These are phyloP conservation scores for Semibalanus balanoides DNA, from an alignment of 1,140 invertebrate species.

Conservation along the genomic window DNA sequence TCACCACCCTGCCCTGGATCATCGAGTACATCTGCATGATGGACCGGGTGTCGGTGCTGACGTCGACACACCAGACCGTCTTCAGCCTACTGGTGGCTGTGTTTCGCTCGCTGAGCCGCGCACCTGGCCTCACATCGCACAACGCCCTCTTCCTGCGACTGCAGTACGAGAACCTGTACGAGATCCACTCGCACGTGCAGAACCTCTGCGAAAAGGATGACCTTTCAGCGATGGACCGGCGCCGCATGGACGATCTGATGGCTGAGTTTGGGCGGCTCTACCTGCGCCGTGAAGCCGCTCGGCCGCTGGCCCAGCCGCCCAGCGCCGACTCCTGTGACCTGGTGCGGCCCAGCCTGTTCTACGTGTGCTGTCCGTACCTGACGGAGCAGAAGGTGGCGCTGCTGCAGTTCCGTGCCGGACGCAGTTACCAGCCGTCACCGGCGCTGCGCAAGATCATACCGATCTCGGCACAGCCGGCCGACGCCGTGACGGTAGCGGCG, in stretches of 20 bases:
- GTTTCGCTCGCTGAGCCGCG: neutral
- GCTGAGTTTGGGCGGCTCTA: neutral
- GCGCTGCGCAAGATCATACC: neutral
- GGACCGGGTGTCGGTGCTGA: neutral
- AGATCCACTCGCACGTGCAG: slow-evolving; percentile 5
- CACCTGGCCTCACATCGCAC: neutral
- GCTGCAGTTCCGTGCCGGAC: neutral
- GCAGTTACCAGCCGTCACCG: neutral
- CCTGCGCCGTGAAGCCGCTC: neutral
- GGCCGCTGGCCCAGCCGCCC: too few relatives aligned
- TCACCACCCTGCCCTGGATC: neutral
- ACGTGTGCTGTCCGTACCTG: neutral
- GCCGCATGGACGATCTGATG: neutral
- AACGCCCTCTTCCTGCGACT: neutral
- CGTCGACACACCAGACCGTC: neutral
- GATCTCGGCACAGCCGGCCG: neutral
- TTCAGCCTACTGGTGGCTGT: neutral
- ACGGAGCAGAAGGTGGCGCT: neutral
- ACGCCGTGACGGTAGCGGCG: neutral
- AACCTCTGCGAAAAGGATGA: neutral
- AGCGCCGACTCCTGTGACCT: neutral
- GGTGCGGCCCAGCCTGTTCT: neutral
- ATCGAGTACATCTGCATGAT: slow-evolving; percentile 1
- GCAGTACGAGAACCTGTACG: neutral
- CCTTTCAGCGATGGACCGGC: neutral